Conservation (phyloP, 2,113 vertebrate genomes). For the Bos javanicus region DNA sequence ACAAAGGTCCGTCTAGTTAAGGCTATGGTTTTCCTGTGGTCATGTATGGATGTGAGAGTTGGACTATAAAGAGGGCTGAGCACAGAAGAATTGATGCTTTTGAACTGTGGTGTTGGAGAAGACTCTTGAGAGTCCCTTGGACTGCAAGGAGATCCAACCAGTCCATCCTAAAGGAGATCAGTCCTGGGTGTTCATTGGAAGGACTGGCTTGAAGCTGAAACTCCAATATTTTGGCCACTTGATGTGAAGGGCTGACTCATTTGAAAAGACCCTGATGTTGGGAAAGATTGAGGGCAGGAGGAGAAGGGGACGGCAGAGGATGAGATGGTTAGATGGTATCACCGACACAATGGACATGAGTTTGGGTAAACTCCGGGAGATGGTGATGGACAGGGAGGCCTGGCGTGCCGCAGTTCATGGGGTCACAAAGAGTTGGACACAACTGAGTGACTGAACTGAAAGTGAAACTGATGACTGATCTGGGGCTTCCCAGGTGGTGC, state of each 20-base stretch:
- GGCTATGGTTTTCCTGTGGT: background rate
- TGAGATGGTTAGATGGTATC: background rate
- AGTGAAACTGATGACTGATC: background rate
- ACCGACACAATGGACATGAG: accelerated
- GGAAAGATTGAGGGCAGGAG: background rate
- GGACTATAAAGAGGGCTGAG: background rate
- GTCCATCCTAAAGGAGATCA: too few relatives aligned
- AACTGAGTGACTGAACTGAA: background rate
- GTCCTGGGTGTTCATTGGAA: too few relatives aligned
- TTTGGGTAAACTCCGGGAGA: accelerated
- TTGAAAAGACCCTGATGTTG: background rate
- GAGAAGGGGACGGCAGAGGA: background rate
- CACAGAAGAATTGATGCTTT: background rate
- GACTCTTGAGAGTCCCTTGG: background rate
- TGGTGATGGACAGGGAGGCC: background rate
- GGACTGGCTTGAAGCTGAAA: background rate
- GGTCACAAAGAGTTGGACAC: accelerated
- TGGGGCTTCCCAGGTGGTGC: background rate
- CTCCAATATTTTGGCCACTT: background rate
- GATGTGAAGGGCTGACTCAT: background rate
- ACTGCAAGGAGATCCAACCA: too few relatives aligned
- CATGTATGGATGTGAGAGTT: background rate
- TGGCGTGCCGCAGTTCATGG: accelerated
- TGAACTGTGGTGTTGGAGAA: background rate
- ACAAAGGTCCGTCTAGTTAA: accelerated